Evolutionary conservation across 2,797 vertebrate species (phyloP), one percentile per base, ranked within the genome.

Genomic region (Hephaestus fuliginosus): DNA sequence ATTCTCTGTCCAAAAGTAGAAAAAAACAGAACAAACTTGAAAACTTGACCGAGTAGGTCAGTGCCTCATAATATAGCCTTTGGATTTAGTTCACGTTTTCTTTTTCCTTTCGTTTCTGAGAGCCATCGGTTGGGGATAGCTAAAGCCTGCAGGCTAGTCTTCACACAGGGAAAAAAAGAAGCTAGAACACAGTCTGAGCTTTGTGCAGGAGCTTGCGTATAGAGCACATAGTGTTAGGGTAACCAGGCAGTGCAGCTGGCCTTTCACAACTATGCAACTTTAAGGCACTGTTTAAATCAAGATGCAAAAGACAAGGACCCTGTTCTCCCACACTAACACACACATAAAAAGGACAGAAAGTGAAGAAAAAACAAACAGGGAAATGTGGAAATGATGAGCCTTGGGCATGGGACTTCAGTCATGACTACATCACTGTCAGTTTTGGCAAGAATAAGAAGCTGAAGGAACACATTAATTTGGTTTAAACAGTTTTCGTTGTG

Each of bases 221-320:
- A 95, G 93, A 95, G 94, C 78, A 49, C 92, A 94, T 94, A 95
- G 93, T 93, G 94, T 94, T 89, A 70, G 87, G 90, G 95, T 95
- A 93, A 93, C 94, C 87, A 94, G 86, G 94, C 92, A 94, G 92
- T 95, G 94, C 94, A 96, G 95, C 94, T 95, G 95, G 89, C 80
- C 90, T 89, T 90, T 89, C 82, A 91, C 82, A 95, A 92, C 88
- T 91, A 93, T 93, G 92, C 92, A 91, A 92, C 91, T 88, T 94
- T 93, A 92, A 88, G 83, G 88, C 90, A 83, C 90, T 88, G 90
- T 94, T 92, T 95, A 94, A 93, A 95, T 95, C 91, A 92, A 90
- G 86, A 93, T 87, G 78, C 88, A 74, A 78, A 91, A 90, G 86
- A 91, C 88, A 91, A 89, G 89, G 76, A 86, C 79, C 74, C 84